A percentile compares a stretch with the other conserved stretches of the same genome.
Evolutionary conservation across 2,888 invertebrate genomes (phyloP).

Genomic region (Serripes groenlandicus): DNA sequence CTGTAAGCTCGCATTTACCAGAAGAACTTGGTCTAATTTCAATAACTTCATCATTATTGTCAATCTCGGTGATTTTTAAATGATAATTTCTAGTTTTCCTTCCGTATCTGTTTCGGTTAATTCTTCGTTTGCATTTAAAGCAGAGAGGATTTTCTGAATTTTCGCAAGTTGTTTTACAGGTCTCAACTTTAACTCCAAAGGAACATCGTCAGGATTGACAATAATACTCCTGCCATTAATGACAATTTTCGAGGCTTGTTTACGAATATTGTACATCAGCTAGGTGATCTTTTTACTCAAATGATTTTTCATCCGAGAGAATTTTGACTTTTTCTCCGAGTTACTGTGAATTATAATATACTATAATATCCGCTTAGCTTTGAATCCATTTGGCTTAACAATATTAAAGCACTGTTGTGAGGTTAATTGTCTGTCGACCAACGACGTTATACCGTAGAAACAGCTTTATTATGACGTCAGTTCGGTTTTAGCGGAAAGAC

Average conservation of each 20-base stretch:
- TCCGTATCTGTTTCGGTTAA: no score
- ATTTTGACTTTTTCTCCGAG: not conserved
- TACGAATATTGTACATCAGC: conserved; percentile 3
- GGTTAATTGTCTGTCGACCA: not conserved
- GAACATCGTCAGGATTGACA: not conserved
- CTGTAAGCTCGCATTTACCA: no score
- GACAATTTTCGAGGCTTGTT: conserved; percentile 4
- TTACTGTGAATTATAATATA: not conserved
- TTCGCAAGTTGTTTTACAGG: conserved; percentile 7
- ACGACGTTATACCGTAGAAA: conserved; percentile 6
- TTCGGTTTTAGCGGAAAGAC: not conserved
- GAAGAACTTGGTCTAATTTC: not conserved
- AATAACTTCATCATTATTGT: conserved; percentile 13
- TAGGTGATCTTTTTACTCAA: not conserved
- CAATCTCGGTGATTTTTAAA: not conserved
- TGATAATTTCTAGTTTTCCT: not conserved
- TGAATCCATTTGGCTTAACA: not conserved
- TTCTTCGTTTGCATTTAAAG: not conserved
- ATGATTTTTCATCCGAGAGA: not conserved
- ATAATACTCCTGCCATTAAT: not conserved
- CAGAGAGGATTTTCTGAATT: no score
- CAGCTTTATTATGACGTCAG: conserved; percentile 3
- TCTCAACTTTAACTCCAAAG: not conserved
- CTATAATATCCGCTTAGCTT: not conserved
- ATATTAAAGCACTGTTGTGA: no score